Base-by-base conservation (phyloP, 1,140 invertebrate genomes). In the Eurosta solidaginis region DNA sequence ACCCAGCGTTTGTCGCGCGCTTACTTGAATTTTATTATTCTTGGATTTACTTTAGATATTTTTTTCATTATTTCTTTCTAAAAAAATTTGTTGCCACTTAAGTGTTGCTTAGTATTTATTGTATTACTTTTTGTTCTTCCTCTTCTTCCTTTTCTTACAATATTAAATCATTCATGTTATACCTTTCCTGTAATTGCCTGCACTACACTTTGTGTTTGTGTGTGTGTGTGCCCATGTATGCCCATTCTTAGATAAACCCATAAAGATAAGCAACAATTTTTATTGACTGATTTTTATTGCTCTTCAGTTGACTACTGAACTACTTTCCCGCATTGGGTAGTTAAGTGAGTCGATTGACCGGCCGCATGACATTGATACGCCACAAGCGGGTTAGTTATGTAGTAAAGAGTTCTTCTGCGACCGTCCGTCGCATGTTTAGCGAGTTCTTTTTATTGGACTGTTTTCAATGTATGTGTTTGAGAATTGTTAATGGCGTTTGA, bases 221-320 rank as follows among this genome's bases (percentile, higher is more conserved):
- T 29, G n/a, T 54, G 14, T 54, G 52, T 68, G n/a, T 68, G 33
- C n/a, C n/a, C n/a, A n/a, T 42, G 33, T 12, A 9, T 36, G 33
- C 5, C 33, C 36, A 40, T 7, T n/a, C 59, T 68, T 68, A 68
- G 59, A 68, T 68, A 68, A 68, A 68, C 33, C 59, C 59, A 68
- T 68, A 68, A 68, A 68, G 59, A 68, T 68, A 68, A 68, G 59
- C 59, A 17, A 68, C 33, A 42, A 68, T 68, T 68, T 68, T 68
- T 68, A 68, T 68, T 68, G 59, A 33, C 22, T 68, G 59, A 68
- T 68, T 68, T 63, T 68, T 68, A 68, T 68, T 68, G 59, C 36
- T 29, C 59, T 68, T 20, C 33, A 68, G 59, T 68, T 68, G 59
- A 42, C 59, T 68, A 68, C 59, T 33, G 59, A 68, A 68, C 59